phyloP scores from a whole-genome alignment of 1,140 invertebrate species.

The Marisa cornuarietis region DNA sequence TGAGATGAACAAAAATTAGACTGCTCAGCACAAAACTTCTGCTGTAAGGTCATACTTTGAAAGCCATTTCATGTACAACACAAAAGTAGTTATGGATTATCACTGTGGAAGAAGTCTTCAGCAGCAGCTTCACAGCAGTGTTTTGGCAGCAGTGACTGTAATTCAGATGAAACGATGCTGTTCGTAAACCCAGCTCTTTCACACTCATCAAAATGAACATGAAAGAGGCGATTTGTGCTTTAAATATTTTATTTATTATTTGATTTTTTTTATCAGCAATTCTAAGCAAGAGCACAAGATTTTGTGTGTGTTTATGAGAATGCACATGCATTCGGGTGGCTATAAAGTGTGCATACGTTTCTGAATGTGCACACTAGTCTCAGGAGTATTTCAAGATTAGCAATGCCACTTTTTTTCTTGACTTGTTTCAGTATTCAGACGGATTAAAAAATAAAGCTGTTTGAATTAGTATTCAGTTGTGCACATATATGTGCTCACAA shows the following conservation, averaged over 20 bases:
- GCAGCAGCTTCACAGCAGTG: neutral
- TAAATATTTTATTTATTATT: too few species aligned
- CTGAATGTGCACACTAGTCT: too few species aligned
- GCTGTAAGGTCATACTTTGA: too few species aligned
- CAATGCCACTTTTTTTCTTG: neutral
- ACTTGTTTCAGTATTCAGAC: neutral
- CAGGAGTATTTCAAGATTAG: neutral
- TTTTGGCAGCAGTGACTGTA: neutral
- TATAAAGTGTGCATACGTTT: neutral
- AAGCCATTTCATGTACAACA: too few species aligned
- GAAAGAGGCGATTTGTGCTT: neutral
- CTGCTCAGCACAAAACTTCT: too few species aligned
- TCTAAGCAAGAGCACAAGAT: neutral
- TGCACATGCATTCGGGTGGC: neutral
- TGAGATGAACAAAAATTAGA: too few species aligned
- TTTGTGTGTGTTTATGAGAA: neutral
- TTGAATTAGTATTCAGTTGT: neutral
- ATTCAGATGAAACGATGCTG: neutral
- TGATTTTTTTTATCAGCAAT: neutral
- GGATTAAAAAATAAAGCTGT: neutral
- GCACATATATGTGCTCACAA: neutral
- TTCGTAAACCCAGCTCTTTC: neutral
- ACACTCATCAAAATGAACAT: neutral
- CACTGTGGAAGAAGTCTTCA: neutral
- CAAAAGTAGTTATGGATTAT: too few species aligned